A percentile compares a stretch with the other conserved stretches of the same genome.
These are phyloP conservation scores for Hyppa rectilinea DNA, from an alignment of 2,888 invertebrate genomes.

Conservation along the genomic window DNA sequence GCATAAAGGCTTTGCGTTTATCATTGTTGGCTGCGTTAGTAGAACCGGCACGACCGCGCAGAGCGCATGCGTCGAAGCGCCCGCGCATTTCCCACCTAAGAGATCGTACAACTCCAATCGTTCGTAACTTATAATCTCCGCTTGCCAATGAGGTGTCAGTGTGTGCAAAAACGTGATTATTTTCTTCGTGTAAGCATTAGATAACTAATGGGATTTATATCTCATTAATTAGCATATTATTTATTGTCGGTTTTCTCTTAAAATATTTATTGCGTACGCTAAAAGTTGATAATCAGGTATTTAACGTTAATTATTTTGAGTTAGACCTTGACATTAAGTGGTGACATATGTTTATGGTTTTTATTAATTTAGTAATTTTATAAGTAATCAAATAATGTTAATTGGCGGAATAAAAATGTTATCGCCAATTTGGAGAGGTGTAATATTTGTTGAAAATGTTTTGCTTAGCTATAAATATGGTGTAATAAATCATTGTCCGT, in stretches of 20 bases:
- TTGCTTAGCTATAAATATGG: conserved; percentile 16
- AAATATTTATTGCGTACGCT: conserved; percentile 17
- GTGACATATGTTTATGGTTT: conserved; percentile 38
- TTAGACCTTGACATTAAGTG: conserved; percentile 59
- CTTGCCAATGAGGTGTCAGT: conserved; percentile 70
- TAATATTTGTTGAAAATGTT: conserved; percentile 19
- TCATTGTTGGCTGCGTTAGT: conserved; percentile 82
- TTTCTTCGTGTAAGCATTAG: conserved; percentile 57
- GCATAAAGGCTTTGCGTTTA: conserved; percentile 85
- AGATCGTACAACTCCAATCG: conserved; percentile 36
- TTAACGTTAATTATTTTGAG: conserved; percentile 38
- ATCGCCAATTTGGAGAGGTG: not conserved
- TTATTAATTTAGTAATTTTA: conserved; percentile 32
- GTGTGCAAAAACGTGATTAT: conserved; percentile 64
- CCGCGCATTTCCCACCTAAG: conserved; percentile 45
- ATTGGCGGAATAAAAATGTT: conserved; percentile 3
- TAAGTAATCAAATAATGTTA: conserved; percentile 14
- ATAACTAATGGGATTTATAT: conserved; percentile 25
- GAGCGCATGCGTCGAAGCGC: conserved; percentile 81
- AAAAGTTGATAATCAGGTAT: conserved; percentile 41
- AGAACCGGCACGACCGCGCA: conserved; percentile 79
- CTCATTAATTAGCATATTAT: conserved; percentile 36
- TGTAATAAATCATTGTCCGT: conserved; percentile 48
- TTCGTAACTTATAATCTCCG: conserved; percentile 30
- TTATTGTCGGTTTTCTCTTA: conserved; percentile 27